Base-by-base conservation (phyloP, 2,888 invertebrate species). In the Microctonus hyperodae region DNA sequence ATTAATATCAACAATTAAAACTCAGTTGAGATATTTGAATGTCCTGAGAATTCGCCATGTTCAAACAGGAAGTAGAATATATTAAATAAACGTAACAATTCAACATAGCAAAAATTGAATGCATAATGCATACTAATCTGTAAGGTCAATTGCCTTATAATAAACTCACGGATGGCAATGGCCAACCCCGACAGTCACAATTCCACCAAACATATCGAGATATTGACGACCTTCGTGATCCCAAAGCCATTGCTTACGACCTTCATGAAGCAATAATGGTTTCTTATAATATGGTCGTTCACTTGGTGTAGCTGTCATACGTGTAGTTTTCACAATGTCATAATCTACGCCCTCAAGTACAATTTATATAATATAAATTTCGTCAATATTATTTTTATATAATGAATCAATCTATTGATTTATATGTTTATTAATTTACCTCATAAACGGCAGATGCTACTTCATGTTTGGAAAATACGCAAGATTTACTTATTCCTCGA, bases 181-280 rank as follows among this genome's bases (percentile, higher is more conserved):
- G 23, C 98, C 98, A 1, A 98, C 96, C 63, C 96, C 96, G 44
- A 98, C 95, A 0, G 98, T 99, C 16, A 97, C 97, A 75, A 99
- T 98, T 7, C 98, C 98, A 5, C 92, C 98, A 81, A 97, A 96
- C 87, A 98, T 90, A 83, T 99, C 98, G 72, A 99, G 87, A 84
- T 97, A 99, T 75, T 95, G 88, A 71, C 88, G 90, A 3, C 96
- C 96, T 63, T 89, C 87, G 72, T 92, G 89, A 83, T 98, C 97
- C 84, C 90, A 98, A 5, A 98, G 84, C 92, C 94, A 98, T 84
- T 98, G 98, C 90, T 92, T 95, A 78, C 92, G 88, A 0, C 95
- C 97, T 78, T 93, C 92, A 78, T 93, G 90, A 0, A 98, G 86
- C 7, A 96, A 86, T 50, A 98, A 77, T 0, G 97, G 97, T 70